Evolutionary conservation across 2,888 invertebrate genomes (phyloP).

Genomic region (Lithodes maja): DNA sequence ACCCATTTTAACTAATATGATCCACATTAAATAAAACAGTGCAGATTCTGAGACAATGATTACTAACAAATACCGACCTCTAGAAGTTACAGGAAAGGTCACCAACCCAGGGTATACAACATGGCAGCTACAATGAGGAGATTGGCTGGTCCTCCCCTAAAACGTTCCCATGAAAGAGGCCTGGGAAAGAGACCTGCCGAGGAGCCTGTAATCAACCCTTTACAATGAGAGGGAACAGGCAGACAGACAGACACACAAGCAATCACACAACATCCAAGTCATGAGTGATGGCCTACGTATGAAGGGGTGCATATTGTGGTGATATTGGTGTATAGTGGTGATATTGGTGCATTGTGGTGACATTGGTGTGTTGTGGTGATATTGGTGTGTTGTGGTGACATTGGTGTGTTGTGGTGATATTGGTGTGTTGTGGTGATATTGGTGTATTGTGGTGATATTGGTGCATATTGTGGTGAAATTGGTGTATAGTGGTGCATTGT

Average conservation of each 20-base stretch:
- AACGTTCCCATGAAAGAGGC: not conserved
- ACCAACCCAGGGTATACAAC: too few species aligned
- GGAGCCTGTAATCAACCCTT: not conserved
- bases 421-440: not conserved
- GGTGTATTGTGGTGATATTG: not conserved
- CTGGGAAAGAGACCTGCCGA: not conserved
- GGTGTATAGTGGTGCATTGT: not conserved
- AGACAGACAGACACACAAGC: not conserved
- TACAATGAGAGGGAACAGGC: not conserved
- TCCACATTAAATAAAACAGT: too few species aligned
- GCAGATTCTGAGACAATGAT: too few species aligned
- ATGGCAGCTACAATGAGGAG: too few species aligned
- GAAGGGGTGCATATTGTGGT: not conserved
- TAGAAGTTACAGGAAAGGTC: too few species aligned
- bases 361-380: not conserved
- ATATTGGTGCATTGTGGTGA: not conserved
- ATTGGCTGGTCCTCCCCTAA: too few species aligned
- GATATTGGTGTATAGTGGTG: not conserved
- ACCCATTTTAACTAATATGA: too few species aligned
- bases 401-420: not conserved
- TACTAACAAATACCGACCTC: too few species aligned
- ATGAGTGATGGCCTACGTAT: not conserved
- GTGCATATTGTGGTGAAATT: not conserved
- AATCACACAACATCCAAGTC: slow-evolving; percentile 1
- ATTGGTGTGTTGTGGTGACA: not conserved